Conservation (phyloP, 2,888 invertebrate species). For the Atrina japonica region DNA sequence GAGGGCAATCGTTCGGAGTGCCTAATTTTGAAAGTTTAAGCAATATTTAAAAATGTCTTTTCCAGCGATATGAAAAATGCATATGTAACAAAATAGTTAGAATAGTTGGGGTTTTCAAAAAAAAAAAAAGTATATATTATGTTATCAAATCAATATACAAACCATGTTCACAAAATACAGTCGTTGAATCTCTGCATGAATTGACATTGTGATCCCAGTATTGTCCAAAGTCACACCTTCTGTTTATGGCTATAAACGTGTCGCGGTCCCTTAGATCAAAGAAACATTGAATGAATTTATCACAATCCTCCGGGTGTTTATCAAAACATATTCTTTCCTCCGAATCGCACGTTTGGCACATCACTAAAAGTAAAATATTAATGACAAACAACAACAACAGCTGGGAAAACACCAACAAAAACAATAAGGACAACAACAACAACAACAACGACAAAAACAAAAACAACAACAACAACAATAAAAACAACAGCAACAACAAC, state of each 20-base stretch:
- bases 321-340: slow-evolving; percentile 54
- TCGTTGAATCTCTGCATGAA: slow-evolving; percentile 41
- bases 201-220: slow-evolving; percentile 60
- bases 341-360: slow-evolving; percentile 13
- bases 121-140: slow-evolving; percentile 7
- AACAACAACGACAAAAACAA: too few species aligned
- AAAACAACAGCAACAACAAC: too few species aligned
- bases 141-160: neutral
- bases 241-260: slow-evolving; percentile 43
- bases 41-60: too few species aligned
- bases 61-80: too few species aligned
- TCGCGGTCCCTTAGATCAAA: slow-evolving; percentile 43
- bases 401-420: too few species aligned
- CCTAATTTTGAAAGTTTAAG: too few species aligned
- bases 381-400: too few species aligned
- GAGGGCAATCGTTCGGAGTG: too few species aligned
- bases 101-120: too few species aligned
- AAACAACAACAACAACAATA: too few species aligned
- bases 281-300: slow-evolving; percentile 64
- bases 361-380: slow-evolving; percentile 3
- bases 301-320: slow-evolving; percentile 61
- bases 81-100: too few species aligned
- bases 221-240: slow-evolving; percentile 57
- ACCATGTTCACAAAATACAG: slow-evolving; percentile 28
- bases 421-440: too few species aligned